These are phyloP conservation scores for Elaphurus davidianus DNA, from an alignment of 2,113 vertebrate species.

Conservation along the genomic window DNA sequence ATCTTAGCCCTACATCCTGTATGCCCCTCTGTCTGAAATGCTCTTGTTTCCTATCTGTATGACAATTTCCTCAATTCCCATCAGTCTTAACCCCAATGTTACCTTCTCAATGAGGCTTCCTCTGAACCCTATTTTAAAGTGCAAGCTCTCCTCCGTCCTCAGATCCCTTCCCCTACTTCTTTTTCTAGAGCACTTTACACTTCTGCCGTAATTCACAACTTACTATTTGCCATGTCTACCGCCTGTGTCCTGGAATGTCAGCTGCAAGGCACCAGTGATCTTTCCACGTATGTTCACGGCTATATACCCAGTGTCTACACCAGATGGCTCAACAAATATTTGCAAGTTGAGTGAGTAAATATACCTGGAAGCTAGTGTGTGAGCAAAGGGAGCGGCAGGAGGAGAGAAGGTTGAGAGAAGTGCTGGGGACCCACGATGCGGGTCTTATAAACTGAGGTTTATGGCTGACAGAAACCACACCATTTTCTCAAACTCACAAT, in stretches of 20 bases:
- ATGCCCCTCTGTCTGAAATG: neutral
- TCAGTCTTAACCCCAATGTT: neutral
- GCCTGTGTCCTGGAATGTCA: neutral
- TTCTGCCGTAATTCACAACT: neutral
- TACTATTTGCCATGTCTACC: no score
- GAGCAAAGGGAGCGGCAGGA: neutral
- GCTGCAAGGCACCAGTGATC: neutral
- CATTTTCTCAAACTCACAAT: neutral
- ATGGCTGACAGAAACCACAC: neutral
- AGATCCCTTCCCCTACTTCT: neutral
- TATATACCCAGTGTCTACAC: neutral
- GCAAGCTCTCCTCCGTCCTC: neutral
- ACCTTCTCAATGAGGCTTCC: neutral
- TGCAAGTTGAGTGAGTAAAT: neutral
- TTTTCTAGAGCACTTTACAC: neutral
- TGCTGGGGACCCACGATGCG: rapidly evolving
- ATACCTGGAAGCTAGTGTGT: neutral
- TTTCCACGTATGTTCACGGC: neutral
- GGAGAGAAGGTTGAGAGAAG: neutral
- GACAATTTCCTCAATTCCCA: neutral
- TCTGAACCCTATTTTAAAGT: neutral
- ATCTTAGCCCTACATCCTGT: neutral
- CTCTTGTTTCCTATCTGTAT: neutral
- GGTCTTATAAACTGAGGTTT: neutral
- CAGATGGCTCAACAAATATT: neutral